These are phyloP conservation scores for Montipora cactus DNA, from an alignment of 64 coral and sea anemone genomes.

Conservation along the genomic window DNA sequence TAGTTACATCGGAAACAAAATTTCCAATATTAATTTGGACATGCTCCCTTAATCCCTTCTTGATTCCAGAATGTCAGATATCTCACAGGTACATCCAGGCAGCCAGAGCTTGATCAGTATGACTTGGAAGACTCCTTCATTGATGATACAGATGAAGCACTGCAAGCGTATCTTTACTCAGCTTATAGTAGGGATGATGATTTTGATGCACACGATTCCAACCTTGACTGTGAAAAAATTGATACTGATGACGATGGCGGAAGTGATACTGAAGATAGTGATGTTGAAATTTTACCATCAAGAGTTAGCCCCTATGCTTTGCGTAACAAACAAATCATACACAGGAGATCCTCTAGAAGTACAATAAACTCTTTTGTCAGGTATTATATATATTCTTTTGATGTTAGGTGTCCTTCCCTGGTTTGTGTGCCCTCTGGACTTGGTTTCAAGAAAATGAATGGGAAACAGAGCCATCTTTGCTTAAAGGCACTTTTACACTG, in stretches of 20 bases:
- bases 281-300: neutral
- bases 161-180: conserved; percentile 7
- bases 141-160: conserved; percentile 34
- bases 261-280: conserved; percentile 20
- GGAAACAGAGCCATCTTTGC: no score
- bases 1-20: no score
- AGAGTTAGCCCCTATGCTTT: conserved; percentile 17
- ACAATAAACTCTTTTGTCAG: neutral
- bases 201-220: neutral
- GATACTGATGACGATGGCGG: neutral
- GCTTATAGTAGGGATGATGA: neutral
- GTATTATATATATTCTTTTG: neutral
- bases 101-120: conserved; percentile 56
- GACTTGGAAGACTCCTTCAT: conserved; percentile 76
- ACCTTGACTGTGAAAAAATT: no score
- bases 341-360: conserved; percentile 16
- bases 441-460: no score
- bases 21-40: no score
- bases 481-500: no score
- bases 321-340: neutral
- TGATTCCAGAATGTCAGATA: neutral
- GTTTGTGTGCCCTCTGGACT: no score
- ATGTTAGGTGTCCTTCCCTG: no score
- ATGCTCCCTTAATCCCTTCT: neutral
- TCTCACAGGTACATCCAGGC: neutral